Evolutionary conservation across 1,140 invertebrate genomes (phyloP).

Genomic region (Eciton burchellii): DNA sequence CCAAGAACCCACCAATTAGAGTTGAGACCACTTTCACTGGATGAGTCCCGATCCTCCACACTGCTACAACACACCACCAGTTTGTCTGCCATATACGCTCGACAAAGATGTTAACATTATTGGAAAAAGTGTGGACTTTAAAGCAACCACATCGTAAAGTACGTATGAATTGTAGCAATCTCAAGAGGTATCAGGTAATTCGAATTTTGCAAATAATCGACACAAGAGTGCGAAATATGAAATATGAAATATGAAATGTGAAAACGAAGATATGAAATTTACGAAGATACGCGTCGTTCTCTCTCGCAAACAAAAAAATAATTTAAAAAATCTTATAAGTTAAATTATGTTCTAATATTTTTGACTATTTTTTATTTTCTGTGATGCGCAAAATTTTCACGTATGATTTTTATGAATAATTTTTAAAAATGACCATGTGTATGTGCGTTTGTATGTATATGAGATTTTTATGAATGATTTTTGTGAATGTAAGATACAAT

Average conservation of each 20-base stretch:
- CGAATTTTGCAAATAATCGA: constrained; percentile 40
- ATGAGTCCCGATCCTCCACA: constrained; percentile 78
- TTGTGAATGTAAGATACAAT: neutral
- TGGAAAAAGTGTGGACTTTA: constrained; percentile 16
- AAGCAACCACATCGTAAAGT: constrained; percentile 37
- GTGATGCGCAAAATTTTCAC: too few relatives aligned
- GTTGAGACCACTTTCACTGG: constrained; percentile 74
- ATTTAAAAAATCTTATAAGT: too few relatives aligned
- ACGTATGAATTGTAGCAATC: constrained; percentile 69
- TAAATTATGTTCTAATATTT: neutral
- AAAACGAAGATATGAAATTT: neutral
- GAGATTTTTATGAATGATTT: constrained; percentile 26
- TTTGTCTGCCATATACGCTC: constrained; percentile 71
- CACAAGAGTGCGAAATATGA: constrained; percentile 19
- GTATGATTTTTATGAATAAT: too few relatives aligned
- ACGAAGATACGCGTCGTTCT: neutral
- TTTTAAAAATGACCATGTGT: too few relatives aligned
- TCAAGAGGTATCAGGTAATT: constrained; percentile 59
- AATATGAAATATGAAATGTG: constrained; percentile 20
- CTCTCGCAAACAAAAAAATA: too few relatives aligned
- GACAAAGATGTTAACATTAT: constrained; percentile 61
- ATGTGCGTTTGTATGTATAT: too few relatives aligned
- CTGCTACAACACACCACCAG: constrained; percentile 78
- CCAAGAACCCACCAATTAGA: constrained; percentile 83
- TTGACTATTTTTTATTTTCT: constrained; percentile 11